Evolutionary conservation across 2,888 invertebrate genomes (phyloP).

Genomic region (Eupeodes latifasciatus): DNA sequence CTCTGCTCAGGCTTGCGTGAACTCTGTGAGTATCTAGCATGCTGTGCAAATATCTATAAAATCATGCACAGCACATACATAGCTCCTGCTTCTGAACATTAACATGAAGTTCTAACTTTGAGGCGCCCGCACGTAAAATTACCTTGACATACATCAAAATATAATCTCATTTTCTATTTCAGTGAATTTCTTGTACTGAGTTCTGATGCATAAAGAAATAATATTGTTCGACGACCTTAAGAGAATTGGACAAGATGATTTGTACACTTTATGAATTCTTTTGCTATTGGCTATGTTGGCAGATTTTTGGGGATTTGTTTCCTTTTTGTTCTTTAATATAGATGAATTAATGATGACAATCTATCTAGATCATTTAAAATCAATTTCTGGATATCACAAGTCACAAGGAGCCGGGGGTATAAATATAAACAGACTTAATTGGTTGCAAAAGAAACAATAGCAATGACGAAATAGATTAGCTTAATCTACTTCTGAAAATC

Average conservation of each 20-base stretch:
- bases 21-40: not conserved
- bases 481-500: too few relatives aligned
- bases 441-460: too few relatives aligned
- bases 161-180: conserved; percentile 33
- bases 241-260: conserved; percentile 24
- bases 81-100: not conserved
- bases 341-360: not conserved
- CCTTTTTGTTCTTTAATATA: not conserved
- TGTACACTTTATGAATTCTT: not conserved
- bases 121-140: not conserved
- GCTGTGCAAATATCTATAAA: too few relatives aligned
- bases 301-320: not conserved
- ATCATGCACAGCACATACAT: not conserved
- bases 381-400: not conserved
- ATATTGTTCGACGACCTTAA: conserved; percentile 11
- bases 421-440: too few relatives aligned
- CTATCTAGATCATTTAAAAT: not conserved
- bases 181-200: conserved; percentile 1
- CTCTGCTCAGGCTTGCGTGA: not conserved
- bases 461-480: too few relatives aligned
- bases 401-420: too few relatives aligned
- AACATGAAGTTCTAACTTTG: not conserved
- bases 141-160: conserved; percentile 9
- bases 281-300: not conserved
- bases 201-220: conserved; percentile 11